Evolutionary conservation across 2,797 vertebrate species (phyloP).

Genomic region (Ceryle rudis): DNA sequence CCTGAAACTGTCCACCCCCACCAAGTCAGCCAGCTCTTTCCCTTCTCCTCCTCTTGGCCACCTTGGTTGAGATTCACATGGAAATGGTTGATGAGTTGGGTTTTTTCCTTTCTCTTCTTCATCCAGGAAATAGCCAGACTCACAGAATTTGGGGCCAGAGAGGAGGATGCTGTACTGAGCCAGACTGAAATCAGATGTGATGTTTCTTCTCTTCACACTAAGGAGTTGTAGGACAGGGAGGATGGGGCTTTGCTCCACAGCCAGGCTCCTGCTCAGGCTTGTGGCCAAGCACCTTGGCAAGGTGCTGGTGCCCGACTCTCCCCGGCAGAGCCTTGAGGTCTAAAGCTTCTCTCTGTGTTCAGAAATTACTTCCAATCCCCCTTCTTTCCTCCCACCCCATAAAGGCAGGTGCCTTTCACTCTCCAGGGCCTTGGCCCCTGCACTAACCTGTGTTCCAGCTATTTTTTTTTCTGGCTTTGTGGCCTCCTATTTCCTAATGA

Average conservation of each 20-base stretch:
- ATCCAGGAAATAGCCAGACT: neutral
- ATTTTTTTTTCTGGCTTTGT: neutral
- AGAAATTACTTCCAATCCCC: neutral
- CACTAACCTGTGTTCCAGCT: neutral
- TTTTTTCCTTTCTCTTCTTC: neutral
- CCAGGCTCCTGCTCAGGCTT: neutral
- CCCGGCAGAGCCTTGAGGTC: neutral
- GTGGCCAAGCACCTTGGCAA: neutral
- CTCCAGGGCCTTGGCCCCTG: neutral
- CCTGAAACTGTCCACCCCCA: neutral
- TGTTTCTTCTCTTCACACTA: neutral
- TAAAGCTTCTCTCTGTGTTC: neutral
- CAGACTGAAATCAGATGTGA: neutral
- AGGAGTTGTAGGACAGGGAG: neutral
- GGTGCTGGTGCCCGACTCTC: rapidly evolving
- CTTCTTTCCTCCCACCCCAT: neutral
- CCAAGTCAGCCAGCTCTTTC: neutral
- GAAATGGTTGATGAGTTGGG: neutral
- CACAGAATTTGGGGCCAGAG: neutral
- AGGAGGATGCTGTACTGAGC: neutral
- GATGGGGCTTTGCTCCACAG: neutral
- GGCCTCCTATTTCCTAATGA: slow-evolving; percentile 5
- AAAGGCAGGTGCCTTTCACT: neutral
- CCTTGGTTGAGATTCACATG: neutral
- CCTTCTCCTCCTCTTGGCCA: neutral